Conservation (phyloP, 2,797 vertebrate species). For the Protosalanx chinensis region DNA sequence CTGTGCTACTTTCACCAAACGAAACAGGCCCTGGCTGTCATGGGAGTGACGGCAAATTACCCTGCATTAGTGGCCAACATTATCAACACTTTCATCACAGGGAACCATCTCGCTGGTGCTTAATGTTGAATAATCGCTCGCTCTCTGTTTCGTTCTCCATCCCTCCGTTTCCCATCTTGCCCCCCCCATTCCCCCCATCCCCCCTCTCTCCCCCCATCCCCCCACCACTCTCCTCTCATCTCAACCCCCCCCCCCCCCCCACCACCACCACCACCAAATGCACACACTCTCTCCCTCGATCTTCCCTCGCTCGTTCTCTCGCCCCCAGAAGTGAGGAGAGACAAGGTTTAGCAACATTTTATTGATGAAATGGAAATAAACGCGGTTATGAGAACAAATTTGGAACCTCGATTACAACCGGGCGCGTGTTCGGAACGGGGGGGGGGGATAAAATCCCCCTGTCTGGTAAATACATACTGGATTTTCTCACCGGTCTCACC, state of each 20-base stretch:
- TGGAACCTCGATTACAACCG: slow-evolving; percentile 72
- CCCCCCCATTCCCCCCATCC: no score
- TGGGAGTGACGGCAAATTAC: slow-evolving; percentile 54
- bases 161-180: slow-evolving; percentile 29
- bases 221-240: no score
- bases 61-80: slow-evolving; percentile 42
- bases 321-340: slow-evolving; percentile 4
- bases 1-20: slow-evolving; percentile 32
- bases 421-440: slow-evolving; percentile 58
- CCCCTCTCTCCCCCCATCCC: no score
- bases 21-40: slow-evolving; percentile 14
- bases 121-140: slow-evolving; percentile 73
- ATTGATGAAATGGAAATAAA: slow-evolving; percentile 66
- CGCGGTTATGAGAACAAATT: slow-evolving; percentile 72
- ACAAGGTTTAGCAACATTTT: slow-evolving; percentile 52
- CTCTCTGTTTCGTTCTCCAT: slow-evolving; percentile 28
- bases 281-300: slow-evolving; percentile 3
- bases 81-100: slow-evolving; percentile 62
- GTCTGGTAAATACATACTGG: slow-evolving; percentile 58
- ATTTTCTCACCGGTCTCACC: slow-evolving; percentile 34
- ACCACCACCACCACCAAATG: no score
- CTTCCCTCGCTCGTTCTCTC: slow-evolving; percentile 18
- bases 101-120: slow-evolving; percentile 64
- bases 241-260: neutral
- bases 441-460: slow-evolving; percentile 36